Percentiles rank a stretch among this genome's conserved stretches.
Evolutionary conservation across 2,888 invertebrate species (phyloP).

Genomic region (Corbicula japonica): DNA sequence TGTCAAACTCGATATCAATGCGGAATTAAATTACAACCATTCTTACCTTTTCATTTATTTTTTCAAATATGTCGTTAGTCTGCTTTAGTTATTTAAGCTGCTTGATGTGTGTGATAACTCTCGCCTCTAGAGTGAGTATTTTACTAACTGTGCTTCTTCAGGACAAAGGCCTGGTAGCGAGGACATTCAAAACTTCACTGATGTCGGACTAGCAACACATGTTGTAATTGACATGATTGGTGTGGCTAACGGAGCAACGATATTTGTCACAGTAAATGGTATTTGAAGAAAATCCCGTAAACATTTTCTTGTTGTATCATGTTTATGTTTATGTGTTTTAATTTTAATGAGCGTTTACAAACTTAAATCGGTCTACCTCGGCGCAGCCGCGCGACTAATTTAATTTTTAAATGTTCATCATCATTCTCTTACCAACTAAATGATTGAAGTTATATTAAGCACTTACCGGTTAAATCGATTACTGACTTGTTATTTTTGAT

Average conservation of each 20-base stretch:
- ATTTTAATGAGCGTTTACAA: neutral
- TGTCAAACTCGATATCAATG: no score
- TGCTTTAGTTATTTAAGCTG: neutral
- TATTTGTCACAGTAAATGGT: conserved; percentile 45
- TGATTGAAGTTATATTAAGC: neutral
- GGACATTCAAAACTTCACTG: conserved; percentile 10
- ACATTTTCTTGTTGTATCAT: neutral
- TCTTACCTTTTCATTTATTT: neutral
- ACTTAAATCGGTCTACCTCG: neutral
- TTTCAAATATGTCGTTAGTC: neutral
- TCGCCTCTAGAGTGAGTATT: neutral
- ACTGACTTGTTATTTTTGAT: no score
- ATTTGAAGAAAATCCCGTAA: neutral
- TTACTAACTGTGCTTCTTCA: neutral
- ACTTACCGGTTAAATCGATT: neutral
- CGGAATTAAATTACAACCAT: no score
- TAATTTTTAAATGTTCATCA: neutral
- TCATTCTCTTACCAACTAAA: neutral
- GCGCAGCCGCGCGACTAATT: neutral
- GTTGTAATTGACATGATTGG: neutral
- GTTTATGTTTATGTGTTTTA: neutral
- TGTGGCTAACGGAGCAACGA: conserved; percentile 8
- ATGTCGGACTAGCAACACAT: neutral
- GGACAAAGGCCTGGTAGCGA: conserved; percentile 8
- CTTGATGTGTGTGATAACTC: neutral